Base-by-base conservation (phyloP, 1,140 invertebrate genomes). In the Caenorhabditis latens region DNA sequence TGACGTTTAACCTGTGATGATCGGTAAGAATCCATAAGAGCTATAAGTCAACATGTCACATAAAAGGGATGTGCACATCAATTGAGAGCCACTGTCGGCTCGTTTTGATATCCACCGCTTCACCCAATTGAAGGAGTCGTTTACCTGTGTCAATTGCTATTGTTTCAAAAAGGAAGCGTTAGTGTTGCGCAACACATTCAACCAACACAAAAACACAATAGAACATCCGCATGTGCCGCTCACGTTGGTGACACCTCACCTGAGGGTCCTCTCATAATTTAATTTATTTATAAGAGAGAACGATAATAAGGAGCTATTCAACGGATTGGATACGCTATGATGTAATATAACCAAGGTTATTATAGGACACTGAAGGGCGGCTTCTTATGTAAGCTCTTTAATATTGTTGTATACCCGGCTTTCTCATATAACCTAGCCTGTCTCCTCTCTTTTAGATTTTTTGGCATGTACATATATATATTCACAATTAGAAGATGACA, bases 91-190 rank as follows among this genome's bases (percentile, higher is more conserved):
- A 46, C 43, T n/a, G 65, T 9, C 71, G 71, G 71, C 46, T 46
- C 46, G 71, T 53, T 53, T 79, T 79, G 71, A 79, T 79, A 79
- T 32, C 21, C 46, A 50, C 71, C 71, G 71, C 71, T 79, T 79
- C 71, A 50, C 71, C 21, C 46, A 50, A 48, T 79, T 79, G 46
- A 79, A 79, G 71, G 46, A 79, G 71, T 79, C 71, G 71, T 79
- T 79, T 79, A 79, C 71, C 71, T 79, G 71, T 79, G 46, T 79
- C 71, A 79, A 79, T 79, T 79, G 71, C 71, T 53, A 79, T 79
- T 79, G 71, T 79, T 42, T 53, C 21, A 50, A 79, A 46, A 24
- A 50, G 19, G 71, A 79, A 21, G 71, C 46, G 71, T 50, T 7
- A 14, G 40, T 71, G n/a, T 79, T 79, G 71, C 71, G 71, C 46